A percentile compares a stretch with the other conserved stretches of the same genome.
Conservation (phyloP, 2,797 vertebrate species). For the Pangasius larnaudii region DNA sequence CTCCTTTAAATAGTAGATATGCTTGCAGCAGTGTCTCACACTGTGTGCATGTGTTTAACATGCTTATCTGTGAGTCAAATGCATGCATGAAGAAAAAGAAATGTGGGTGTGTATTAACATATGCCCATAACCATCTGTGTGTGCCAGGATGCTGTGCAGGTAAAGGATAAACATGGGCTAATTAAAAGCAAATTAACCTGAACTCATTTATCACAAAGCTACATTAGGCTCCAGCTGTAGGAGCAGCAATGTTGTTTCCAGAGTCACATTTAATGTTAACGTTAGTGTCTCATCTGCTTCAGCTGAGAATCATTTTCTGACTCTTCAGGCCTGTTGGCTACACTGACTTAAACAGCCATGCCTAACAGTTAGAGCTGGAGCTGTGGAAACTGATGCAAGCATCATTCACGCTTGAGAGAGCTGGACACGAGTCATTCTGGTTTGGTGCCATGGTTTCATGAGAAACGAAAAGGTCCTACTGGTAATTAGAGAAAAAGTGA, state of each 20-base stretch:
- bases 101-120: not conserved
- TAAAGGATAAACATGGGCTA: slow-evolving; percentile 29
- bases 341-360: not conserved
- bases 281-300: not conserved
- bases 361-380: slow-evolving; percentile 10
- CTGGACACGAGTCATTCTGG: slow-evolving; percentile 27
- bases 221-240: not conserved
- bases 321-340: slow-evolving; percentile 7
- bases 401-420: slow-evolving; percentile 31
- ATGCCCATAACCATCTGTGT: slow-evolving; percentile 28
- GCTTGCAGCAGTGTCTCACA: not conserved
- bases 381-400: slow-evolving; percentile 8
- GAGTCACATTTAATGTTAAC: not conserved
- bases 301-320: slow-evolving; percentile 9
- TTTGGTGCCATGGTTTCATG: not conserved
- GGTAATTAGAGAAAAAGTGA: slow-evolving; percentile 5
- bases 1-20: not conserved
- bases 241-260: slow-evolving; percentile 2
- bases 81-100: not conserved
- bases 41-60: not conserved
- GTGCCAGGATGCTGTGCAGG: slow-evolving; percentile 17
- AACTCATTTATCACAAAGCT: slow-evolving; percentile 34
- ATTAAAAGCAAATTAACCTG: slow-evolving; percentile 48
- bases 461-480: not conserved
- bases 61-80: slow-evolving; percentile 4